These are phyloP conservation scores for Saiga tatarica DNA, from an alignment of 2,113 vertebrate species.

Conservation along the genomic window DNA sequence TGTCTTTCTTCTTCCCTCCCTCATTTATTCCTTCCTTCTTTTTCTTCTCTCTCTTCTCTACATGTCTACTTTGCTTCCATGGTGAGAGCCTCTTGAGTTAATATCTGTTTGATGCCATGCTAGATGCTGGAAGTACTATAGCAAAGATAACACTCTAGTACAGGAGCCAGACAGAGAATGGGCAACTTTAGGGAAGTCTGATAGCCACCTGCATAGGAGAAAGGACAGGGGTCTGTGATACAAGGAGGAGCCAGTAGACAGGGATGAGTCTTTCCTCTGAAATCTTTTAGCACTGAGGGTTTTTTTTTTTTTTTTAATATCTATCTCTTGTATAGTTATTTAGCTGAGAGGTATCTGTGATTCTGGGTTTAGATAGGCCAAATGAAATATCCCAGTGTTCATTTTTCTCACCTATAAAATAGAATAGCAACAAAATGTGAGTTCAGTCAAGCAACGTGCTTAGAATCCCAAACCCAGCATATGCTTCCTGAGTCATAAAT, in stretches of 20 bases:
- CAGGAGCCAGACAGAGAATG: neutral
- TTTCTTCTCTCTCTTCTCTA: neutral
- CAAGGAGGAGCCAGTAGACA: neutral
- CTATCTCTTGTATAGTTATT: neutral
- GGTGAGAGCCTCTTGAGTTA: neutral
- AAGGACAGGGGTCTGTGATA: neutral
- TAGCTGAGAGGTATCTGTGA: neutral
- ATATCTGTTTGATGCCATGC: fast-evolving
- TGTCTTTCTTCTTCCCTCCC: too few relatives aligned
- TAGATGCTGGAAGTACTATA: neutral
- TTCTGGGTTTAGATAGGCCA: neutral
- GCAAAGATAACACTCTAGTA: neutral
- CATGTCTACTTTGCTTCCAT: neutral
- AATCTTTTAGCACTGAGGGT: neutral
- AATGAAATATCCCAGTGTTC: neutral
- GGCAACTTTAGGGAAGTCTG: neutral
- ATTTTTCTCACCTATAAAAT: slow-evolving; percentile 24
- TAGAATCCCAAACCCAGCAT: neutral
- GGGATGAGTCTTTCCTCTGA: neutral
- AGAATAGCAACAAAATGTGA: slow-evolving; percentile 3
- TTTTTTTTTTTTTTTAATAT: neutral
- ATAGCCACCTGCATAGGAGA: too few relatives aligned
- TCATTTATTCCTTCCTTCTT: neutral
- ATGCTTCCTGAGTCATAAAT: neutral
- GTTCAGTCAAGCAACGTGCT: neutral